Evolutionary conservation across 2,888 invertebrate species (phyloP), one percentile per base, ranked within the genome.

Genomic region (Patella pellucida): DNA sequence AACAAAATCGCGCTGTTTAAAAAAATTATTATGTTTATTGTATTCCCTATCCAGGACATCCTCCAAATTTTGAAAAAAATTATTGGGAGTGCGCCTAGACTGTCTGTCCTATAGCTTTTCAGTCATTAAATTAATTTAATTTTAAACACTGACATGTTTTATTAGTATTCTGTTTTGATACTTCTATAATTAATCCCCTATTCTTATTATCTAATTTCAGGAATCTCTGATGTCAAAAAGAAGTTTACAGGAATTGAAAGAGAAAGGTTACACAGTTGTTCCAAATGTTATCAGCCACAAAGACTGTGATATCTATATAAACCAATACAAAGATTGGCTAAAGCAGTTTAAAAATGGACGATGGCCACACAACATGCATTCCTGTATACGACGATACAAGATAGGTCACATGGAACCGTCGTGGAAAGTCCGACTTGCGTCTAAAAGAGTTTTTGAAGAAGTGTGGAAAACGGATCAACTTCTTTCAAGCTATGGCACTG

Each of bases 401-500:
- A 75, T 82, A 31, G 87, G 85, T 9, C 85, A 88, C 74, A 79
- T 84, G 77, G 82, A 83, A 12, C 82, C 85, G 1, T 78, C 87
- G 2, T 89, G 88, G 89, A 78, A 76, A 41, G 84, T 82, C 12
- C 78, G 89, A 19, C 75, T 88, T 4, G 82, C 82, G 54, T 75
- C 85, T 3, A 86, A 85, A 72, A 76, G 79, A 12, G 85, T 88
- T 2, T 89, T 89, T 77, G 82, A 82, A 3, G 81, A 85, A 68
- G 14, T 89, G 0, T 89, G 88, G 88, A 80, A 82, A 4, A 89
- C 88, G 12, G 84, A 85, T 1, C 85, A 87, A 77, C 81, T 89
- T 1, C 76, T 87, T 56, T 81, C 84, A 11, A 88, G 88, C 73
- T 69, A 85, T 71, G 89, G 88, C 69, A 86, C 86, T 19, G 82